Evolutionary conservation across 1,140 invertebrate species (phyloP).

Genomic region (Drosophila nasuta): DNA sequence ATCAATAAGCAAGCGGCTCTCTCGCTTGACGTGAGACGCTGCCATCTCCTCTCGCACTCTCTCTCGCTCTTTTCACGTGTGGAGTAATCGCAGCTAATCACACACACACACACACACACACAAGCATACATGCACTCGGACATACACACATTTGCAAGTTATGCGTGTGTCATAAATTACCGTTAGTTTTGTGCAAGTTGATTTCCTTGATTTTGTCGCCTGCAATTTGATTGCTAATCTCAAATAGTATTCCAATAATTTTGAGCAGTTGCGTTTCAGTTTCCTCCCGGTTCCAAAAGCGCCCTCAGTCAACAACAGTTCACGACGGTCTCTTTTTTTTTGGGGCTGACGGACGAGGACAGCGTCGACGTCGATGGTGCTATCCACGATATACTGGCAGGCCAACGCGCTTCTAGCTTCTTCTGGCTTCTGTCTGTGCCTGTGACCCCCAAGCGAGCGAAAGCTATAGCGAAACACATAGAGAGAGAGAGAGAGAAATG

Average conservation of each 20-base stretch:
- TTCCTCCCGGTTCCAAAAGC: background rate
- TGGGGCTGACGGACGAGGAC: background rate
- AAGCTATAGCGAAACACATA: background rate
- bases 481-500: background rate
- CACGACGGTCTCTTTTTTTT: background rate
- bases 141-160: background rate
- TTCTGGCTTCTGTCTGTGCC: background rate
- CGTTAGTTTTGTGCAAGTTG: constrained; percentile 25
- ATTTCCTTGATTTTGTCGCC: background rate
- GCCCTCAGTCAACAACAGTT: background rate
- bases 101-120: constrained; percentile 8
- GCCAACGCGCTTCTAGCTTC: background rate
- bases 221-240: background rate
- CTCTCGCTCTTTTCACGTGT: constrained; percentile 9
- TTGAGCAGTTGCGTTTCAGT: too few relatives aligned
- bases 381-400: background rate
- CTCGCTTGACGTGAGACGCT: constrained; percentile 19
- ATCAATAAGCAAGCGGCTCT: constrained; percentile 49
- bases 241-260: background rate
- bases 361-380: constrained; percentile 1
- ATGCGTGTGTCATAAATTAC: constrained; percentile 33
- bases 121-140: background rate
- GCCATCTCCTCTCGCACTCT: constrained; percentile 10
- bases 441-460: constrained; percentile 31
- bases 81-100: constrained; percentile 24